Base-by-base conservation (phyloP, 1,140 invertebrate genomes). In the Drosophila suzukii region DNA sequence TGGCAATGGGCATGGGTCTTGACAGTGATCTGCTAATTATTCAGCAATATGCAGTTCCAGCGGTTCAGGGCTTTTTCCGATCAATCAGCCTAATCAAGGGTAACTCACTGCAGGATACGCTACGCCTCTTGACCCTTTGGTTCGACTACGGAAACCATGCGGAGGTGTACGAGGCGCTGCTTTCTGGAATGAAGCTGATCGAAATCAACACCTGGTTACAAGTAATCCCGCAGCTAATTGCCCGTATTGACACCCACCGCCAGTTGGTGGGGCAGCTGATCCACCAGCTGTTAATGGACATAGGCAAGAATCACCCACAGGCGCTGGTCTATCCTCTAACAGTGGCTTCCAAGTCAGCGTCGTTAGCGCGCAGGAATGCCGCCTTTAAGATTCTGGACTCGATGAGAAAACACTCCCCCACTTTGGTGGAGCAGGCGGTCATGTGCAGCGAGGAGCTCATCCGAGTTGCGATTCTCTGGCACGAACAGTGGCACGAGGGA, bases 191-290 rank as follows among this genome's bases (percentile, higher is more conserved):
- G 46, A 95, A 97, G 73, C 95, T 96, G 0, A 98, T 99, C 34
- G 97, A 99, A 83, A 98, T 99, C 61, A 98, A 99, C 83, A 99
- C 98, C 11, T 99, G 99, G 99, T 93, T 99, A 2, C 98, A 99
- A 94, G 98, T 99, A 0, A 99, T 99, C 78, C 99, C 99, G 0
- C 99, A 99, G 93, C 93, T 99, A 2, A 99, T 99, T 75, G 98
- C 99, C 2, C 94, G 99, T 51, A 99, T 99, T 70, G 99, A 99
- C 91, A 98, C 98, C 0, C 97, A 97, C 0, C 94, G 98, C 27
- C 95, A 95, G 65, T 91, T 98, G 49, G 98, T 99, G 0, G 97
- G 96, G 0, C 95, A 97, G 59, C 94, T 99, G 13, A 98, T 99
- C 75, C 97, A 99, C 92, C 96, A 98, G 84, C 93, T 99, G 6